Conservation (phyloP, 2,113 vertebrate species). For the Todiramphus chloris region DNA sequence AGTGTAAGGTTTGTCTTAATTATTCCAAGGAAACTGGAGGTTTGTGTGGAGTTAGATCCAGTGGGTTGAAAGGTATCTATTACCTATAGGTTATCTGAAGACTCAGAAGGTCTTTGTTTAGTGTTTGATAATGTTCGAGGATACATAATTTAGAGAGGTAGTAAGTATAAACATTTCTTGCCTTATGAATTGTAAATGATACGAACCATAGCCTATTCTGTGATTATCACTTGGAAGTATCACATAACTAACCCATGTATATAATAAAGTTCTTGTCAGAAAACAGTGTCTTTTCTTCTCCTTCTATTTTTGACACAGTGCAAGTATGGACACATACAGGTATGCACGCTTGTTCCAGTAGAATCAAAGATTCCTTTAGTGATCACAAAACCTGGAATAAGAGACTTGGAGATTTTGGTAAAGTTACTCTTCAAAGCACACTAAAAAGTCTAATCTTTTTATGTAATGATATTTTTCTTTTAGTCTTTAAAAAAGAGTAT, state of each 20-base stretch:
- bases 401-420: neutral
- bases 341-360: neutral
- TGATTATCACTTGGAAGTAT: neutral
- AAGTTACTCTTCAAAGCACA: constrained; percentile 12
- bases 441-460: constrained; percentile 8
- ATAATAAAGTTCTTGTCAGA: neutral
- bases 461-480: neutral
- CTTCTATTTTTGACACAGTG: neutral
- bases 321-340: neutral
- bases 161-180: neutral
- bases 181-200: neutral
- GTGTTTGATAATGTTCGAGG: neutral
- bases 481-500: constrained; percentile 3
- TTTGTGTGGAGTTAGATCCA: neutral
- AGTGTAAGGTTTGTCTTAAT: neutral
- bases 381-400: constrained; percentile 22
- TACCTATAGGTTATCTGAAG: neutral
- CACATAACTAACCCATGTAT: neutral
- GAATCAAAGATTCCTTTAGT: constrained; percentile 12
- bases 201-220: neutral
- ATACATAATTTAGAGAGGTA: neutral
- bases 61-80: neutral
- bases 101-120: neutral
- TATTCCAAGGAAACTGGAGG: neutral
- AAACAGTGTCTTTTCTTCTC: neutral